Conservation (phyloP, 2,888 invertebrate genomes). For the Stenurella melanura region DNA sequence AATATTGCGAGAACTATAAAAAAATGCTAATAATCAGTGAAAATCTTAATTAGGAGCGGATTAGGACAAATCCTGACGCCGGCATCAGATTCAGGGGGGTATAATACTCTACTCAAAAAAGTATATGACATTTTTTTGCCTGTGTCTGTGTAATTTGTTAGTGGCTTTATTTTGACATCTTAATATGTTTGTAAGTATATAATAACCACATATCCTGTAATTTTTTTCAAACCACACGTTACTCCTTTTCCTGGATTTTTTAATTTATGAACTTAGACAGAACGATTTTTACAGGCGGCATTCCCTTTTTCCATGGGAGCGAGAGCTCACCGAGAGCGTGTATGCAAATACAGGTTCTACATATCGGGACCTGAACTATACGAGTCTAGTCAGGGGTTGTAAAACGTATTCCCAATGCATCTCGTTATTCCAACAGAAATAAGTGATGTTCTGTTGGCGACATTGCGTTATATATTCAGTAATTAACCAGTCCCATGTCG, state of each 20-base stretch:
- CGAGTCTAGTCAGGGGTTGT: not conserved
- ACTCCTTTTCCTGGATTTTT: not conserved
- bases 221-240: not conserved
- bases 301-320: not conserved
- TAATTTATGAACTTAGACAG: not conserved
- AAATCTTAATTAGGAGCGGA: no score
- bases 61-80: no score
- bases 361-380: slow-evolving; percentile 8
- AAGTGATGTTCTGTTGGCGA: slow-evolving; percentile 12
- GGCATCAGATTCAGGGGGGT: no score
- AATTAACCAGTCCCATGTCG: slow-evolving; percentile 23
- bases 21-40: no score
- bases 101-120: no score
- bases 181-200: not conserved
- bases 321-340: not conserved
- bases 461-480: slow-evolving; percentile 11
- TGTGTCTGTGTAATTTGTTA: no score
- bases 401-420: slow-evolving; percentile 22
- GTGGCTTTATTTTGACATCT: not conserved
- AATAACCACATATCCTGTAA: not conserved
- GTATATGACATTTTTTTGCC: no score
- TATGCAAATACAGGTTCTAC: slow-evolving; percentile 7
- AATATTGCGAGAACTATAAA: no score
- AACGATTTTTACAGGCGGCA: slow-evolving; percentile 1
- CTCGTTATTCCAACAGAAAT: slow-evolving; percentile 1